Percentiles rank a stretch among this genome's conserved stretches.
phyloP scores from a whole-genome alignment of 2,113 vertebrate species.

The Leiothrix lutea region DNA sequence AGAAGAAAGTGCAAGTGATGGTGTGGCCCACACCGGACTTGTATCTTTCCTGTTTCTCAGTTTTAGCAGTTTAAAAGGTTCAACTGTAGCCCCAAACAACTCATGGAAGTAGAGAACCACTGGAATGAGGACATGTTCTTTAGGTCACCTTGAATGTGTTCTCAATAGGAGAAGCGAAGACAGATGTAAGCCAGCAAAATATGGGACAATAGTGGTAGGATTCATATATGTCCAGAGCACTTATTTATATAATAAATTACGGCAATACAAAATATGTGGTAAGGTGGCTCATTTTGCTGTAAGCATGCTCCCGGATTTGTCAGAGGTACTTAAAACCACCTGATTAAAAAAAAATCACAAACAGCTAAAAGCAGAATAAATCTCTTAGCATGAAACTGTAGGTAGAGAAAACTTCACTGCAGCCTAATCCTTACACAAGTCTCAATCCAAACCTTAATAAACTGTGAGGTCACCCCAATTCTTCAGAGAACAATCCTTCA shows the following conservation, averaged over 20 bases:
- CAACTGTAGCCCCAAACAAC: neutral
- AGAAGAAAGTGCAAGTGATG: constrained; percentile 50
- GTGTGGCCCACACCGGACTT: neutral
- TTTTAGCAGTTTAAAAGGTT: neutral
- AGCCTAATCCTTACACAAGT: neutral
- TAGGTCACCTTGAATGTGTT: neutral
- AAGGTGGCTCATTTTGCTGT: neutral
- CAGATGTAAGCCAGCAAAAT: neutral
- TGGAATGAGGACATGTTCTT: neutral
- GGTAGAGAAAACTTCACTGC: neutral
- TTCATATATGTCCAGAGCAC: neutral
- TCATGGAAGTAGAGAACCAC: neutral
- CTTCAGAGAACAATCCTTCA: neutral
- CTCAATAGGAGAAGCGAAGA: neutral
- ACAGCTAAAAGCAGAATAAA: neutral
- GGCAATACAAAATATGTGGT: neutral
- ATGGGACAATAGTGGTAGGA: neutral
- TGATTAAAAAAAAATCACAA: neutral
- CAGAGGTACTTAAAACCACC: neutral
- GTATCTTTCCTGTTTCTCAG: constrained; percentile 10
- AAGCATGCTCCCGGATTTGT: neutral
- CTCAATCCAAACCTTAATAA: neutral
- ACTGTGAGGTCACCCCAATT: neutral
- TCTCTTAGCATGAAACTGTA: neutral
- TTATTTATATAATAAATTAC: neutral